Conservation (phyloP, 1,140 invertebrate species). For the Eupeodes corollae region DNA sequence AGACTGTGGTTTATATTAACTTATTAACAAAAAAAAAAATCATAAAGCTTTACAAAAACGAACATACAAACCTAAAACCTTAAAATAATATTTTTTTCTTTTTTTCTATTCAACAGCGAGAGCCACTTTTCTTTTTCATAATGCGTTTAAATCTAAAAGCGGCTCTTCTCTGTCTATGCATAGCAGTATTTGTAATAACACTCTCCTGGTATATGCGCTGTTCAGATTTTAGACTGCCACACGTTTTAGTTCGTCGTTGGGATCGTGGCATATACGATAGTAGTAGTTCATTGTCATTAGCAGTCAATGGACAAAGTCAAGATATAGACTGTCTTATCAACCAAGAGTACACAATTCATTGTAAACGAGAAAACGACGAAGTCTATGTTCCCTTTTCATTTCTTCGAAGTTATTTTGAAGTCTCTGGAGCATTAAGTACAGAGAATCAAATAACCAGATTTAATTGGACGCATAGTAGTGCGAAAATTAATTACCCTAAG, state of each 20-base stretch:
- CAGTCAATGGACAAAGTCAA: constrained; percentile 35
- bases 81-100: too few species aligned
- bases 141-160: constrained; percentile 48
- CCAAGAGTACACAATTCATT: constrained; percentile 73
- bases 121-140: constrained; percentile 37
- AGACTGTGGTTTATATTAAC: too few species aligned
- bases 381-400: constrained; percentile 89
- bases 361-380: constrained; percentile 74
- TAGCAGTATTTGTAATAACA: constrained; percentile 40
- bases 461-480: constrained; percentile 90
- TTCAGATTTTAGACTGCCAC: constrained; percentile 36
- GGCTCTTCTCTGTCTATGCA: constrained; percentile 39
- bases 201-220: constrained; percentile 45
- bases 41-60: too few species aligned
- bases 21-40: too few species aligned
- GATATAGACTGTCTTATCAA: constrained; percentile 86
- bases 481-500: constrained; percentile 80
- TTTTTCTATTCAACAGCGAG: constrained; percentile 12
- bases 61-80: too few species aligned
- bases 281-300: constrained; percentile 1
- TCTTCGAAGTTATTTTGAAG: constrained; percentile 89
- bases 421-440: constrained; percentile 42
- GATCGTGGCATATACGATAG: constrained; percentile 3
- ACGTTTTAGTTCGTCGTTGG: constrained; percentile 21
- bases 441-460: constrained; percentile 64